A percentile compares a stretch with the other conserved stretches of the same genome.
phyloP scores from a whole-genome alignment of 2,113 vertebrate species.

The Peromyscus californicus region DNA sequence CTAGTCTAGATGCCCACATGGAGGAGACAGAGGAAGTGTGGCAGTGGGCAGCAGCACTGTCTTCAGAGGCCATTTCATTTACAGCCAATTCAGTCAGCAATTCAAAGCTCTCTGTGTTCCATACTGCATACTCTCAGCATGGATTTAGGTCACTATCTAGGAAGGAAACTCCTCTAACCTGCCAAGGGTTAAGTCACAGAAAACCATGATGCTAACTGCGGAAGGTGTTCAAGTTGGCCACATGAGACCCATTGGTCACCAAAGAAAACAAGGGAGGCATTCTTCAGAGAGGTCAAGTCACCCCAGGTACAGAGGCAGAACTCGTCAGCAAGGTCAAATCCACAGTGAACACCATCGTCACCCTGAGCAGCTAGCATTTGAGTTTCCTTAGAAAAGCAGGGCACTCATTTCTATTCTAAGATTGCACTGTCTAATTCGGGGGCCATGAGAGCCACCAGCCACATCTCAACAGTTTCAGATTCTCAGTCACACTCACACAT shows the following conservation, averaged over 20 bases:
- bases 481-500: neutral
- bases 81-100: neutral
- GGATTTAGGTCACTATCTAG: conserved; percentile 10
- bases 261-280: neutral
- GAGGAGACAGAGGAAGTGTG: neutral
- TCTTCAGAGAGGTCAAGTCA: conserved; percentile 39
- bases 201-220: neutral
- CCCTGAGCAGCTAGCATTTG: neutral
- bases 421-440: neutral
- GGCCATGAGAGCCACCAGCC: neutral
- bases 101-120: neutral
- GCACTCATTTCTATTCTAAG: neutral
- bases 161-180: neutral
- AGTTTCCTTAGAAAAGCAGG: neutral
- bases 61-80: neutral
- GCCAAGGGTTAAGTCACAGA: conserved; percentile 44
- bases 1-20: neutral
- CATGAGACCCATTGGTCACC: neutral
- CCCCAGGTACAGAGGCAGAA: neutral
- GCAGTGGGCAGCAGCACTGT: neutral
- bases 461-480: neutral
- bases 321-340: neutral
- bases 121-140: neutral
- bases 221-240: neutral
- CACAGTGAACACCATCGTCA: neutral